phyloP scores from a whole-genome alignment of 2,113 vertebrate genomes.

The Azemiops feae region DNA sequence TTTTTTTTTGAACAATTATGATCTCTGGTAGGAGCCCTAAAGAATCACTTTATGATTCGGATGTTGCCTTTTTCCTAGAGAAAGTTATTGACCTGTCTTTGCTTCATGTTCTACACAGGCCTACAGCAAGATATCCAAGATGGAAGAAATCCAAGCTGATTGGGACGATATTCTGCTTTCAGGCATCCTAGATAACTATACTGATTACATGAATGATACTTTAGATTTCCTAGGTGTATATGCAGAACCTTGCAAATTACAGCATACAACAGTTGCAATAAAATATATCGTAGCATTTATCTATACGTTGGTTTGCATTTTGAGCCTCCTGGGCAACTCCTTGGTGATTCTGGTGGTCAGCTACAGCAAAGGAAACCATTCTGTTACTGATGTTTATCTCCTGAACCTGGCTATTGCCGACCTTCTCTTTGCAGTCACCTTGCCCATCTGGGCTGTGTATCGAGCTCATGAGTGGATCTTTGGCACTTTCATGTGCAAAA shows the following conservation, averaged over 20 bases:
- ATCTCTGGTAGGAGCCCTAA: not conserved
- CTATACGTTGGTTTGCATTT: constrained; percentile 75
- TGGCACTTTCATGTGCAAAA: constrained; percentile 78
- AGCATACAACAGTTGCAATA: constrained; percentile 27
- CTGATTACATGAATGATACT: constrained; percentile 46
- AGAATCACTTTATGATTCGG: not conserved
- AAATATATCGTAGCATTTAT: constrained; percentile 60
- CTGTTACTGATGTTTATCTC: constrained; percentile 83
- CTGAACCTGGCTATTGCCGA: constrained; percentile 85
- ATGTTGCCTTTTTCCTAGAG: not conserved
- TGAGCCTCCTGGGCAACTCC: constrained; percentile 81
- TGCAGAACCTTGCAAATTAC: constrained; percentile 48
- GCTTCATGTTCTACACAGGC: not conserved
- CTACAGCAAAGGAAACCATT: constrained; percentile 62
- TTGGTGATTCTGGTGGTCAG: constrained; percentile 82
- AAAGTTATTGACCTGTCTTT: constrained; percentile 60
- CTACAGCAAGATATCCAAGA: not conserved
- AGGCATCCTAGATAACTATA: not conserved
- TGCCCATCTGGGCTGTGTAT: constrained; percentile 81
- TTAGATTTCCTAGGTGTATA: not conserved
- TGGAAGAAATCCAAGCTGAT: not conserved
- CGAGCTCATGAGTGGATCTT: constrained; percentile 76
- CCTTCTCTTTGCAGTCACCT: constrained; percentile 80
- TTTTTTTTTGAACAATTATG: not conserved
- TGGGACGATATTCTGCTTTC: accelerated